Percentiles rank a stretch among this genome's conserved stretches.
These are phyloP conservation scores for Heliconius ethilla DNA, from an alignment of 2,888 invertebrate species.

Conservation along the genomic window DNA sequence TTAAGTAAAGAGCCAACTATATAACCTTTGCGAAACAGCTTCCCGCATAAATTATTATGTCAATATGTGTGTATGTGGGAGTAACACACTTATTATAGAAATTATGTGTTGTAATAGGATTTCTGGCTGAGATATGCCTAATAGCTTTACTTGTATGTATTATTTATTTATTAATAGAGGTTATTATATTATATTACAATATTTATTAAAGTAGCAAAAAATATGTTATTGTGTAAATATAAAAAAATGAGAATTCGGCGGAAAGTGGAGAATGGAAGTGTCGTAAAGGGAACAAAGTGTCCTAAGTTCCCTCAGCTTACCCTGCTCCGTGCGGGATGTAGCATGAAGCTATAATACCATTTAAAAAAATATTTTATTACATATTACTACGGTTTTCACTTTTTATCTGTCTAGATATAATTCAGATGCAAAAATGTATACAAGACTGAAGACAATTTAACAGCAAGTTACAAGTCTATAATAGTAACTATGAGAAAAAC, in stretches of 20 bases:
- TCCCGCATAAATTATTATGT: conserved; percentile 26
- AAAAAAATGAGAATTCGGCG: background rate
- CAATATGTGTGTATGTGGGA: conserved; percentile 17
- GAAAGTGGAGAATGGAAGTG: background rate
- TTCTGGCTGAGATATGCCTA: background rate
- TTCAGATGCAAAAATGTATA: no score
- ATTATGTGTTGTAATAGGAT: conserved; percentile 18
- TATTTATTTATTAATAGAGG: background rate
- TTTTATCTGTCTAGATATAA: no score
- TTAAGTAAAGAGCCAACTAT: conserved; percentile 20
- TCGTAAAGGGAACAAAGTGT: background rate
- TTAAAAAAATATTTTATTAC: no score
- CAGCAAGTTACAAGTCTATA: no score
- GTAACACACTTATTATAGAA: conserved; percentile 26
- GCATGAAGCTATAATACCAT: background rate
- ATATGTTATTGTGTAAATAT: no score
- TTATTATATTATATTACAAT: no score
- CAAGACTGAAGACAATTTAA: no score
- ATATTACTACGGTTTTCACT: no score
- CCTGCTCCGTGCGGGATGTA: background rate
- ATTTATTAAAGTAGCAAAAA: no score
- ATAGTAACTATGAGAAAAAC: no score
- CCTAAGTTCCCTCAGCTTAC: background rate
- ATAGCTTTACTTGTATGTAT: background rate
- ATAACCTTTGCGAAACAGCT: conserved; percentile 34